Conservation (phyloP, 2,113 vertebrate genomes). For the Menidia beryllina region DNA sequence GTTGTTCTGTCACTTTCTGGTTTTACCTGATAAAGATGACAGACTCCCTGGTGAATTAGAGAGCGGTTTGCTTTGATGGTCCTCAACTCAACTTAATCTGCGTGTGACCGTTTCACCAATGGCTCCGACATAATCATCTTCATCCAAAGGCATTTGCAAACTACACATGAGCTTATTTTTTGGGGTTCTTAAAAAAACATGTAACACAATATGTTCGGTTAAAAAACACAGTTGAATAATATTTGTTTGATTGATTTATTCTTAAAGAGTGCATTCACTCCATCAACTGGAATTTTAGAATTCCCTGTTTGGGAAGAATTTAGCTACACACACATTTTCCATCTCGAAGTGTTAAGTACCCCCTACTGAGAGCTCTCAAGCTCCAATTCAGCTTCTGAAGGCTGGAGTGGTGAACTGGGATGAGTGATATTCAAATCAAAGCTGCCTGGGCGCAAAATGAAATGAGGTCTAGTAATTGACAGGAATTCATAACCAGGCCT, state of each 20-base stretch:
- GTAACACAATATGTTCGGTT: not conserved
- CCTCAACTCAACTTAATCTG: not conserved
- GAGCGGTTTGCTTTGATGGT: conserved; percentile 23
- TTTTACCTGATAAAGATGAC: conserved; percentile 9
- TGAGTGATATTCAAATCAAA: conserved; percentile 71
- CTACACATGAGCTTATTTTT: not conserved
- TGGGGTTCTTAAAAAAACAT: not conserved
- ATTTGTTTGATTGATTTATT: not conserved
- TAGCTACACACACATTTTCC: conserved; percentile 25
- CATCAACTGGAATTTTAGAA: conserved; percentile 33
- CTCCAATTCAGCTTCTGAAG: conserved; percentile 60
- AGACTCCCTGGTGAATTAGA: conserved; percentile 5
- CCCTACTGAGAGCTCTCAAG: conserved; percentile 67
- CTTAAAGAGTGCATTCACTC: not conserved
- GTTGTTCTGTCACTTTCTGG: not conserved
- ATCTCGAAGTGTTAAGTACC: conserved; percentile 50
- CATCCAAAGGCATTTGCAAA: not conserved
- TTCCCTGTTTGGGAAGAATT: conserved; percentile 34
- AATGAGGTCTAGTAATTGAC: conserved; percentile 66
- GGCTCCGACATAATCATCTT: conserved; percentile 20
- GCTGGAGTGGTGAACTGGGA: conserved; percentile 59
- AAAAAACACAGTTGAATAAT: not conserved
- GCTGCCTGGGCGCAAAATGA: conserved; percentile 58
- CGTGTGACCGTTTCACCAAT: not conserved
- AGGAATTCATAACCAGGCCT: conserved; percentile 60